Percentiles rank a stretch among this genome's conserved stretches.
Conservation (phyloP, 2,888 invertebrate species). For the Brachypterus glaber region DNA sequence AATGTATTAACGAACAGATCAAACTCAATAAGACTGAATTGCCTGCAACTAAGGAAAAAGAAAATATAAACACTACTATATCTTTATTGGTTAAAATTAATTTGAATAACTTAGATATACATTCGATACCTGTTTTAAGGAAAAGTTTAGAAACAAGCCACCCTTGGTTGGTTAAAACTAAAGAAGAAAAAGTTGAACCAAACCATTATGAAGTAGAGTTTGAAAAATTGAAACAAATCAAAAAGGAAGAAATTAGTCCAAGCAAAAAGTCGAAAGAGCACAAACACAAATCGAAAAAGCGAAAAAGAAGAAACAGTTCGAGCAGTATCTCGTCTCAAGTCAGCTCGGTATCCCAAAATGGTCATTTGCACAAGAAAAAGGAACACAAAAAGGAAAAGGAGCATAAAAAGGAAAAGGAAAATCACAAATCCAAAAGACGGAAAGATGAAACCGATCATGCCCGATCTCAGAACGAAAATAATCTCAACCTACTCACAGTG, state of each 20-base stretch:
- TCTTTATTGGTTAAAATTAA: slow-evolving; percentile 26
- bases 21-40: slow-evolving; percentile 12
- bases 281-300: slow-evolving; percentile 32
- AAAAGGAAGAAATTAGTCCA: too few relatives aligned
- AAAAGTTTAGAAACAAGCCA: slow-evolving; percentile 21
- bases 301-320: slow-evolving; percentile 37
- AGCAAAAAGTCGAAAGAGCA: too few relatives aligned
- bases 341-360: slow-evolving; percentile 33
- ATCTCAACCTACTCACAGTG: slow-evolving; percentile 31
- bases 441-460: slow-evolving; percentile 28
- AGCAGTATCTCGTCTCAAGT: slow-evolving; percentile 38
- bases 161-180: slow-evolving; percentile 20
- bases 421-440: slow-evolving; percentile 33
- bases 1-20: slow-evolving; percentile 6
- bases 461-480: slow-evolving; percentile 30
- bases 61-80: slow-evolving; percentile 9
- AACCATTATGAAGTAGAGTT: too few relatives aligned
- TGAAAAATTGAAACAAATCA: too few relatives aligned
- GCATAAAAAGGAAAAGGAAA: slow-evolving; percentile 23
- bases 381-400: slow-evolving; percentile 28
- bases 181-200: slow-evolving; percentile 15
- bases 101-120: slow-evolving; percentile 40
- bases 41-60: background rate
- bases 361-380: slow-evolving; percentile 24
- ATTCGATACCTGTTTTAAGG: slow-evolving; percentile 24